Conservation (phyloP, 2,888 invertebrate species). For the Salticus scenicus region DNA sequence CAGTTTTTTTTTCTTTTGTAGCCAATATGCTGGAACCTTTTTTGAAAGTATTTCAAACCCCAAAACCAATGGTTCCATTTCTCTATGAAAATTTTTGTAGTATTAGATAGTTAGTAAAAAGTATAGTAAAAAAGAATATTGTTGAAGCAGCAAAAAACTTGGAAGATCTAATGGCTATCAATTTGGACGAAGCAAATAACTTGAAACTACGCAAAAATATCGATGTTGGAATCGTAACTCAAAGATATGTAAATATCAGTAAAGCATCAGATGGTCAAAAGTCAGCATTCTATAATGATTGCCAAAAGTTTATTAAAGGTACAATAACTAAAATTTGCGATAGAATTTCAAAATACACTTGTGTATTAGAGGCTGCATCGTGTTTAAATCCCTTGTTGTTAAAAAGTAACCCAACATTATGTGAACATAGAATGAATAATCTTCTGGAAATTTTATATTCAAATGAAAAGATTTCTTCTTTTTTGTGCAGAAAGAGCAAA, state of each 20-base stretch:
- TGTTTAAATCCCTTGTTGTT: not conserved
- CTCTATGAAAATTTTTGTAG: not conserved
- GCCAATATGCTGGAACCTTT: conserved; percentile 2
- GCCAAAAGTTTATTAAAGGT: not conserved
- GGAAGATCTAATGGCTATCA: not conserved
- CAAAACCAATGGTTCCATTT: not conserved
- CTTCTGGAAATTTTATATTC: not conserved
- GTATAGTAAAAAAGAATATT: not conserved
- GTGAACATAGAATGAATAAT: not conserved
- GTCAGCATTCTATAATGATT: not conserved
- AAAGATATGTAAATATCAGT: not conserved
- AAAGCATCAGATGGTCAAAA: not conserved
- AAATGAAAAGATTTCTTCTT: not conserved
- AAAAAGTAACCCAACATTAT: not conserved
- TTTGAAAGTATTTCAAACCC: not conserved
- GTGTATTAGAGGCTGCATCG: not conserved
- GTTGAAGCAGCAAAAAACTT: not conserved
- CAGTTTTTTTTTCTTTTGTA: not conserved
- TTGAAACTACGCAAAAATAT: not conserved
- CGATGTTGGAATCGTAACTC: not conserved
- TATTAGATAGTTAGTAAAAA: not conserved
- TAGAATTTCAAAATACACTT: not conserved
- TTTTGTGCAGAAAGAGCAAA: not conserved
- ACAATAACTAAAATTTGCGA: not conserved
- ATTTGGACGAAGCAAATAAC: not conserved